phyloP scores from a whole-genome alignment of 92 coral and sea anemone species.

The Meandrina meandrites region DNA sequence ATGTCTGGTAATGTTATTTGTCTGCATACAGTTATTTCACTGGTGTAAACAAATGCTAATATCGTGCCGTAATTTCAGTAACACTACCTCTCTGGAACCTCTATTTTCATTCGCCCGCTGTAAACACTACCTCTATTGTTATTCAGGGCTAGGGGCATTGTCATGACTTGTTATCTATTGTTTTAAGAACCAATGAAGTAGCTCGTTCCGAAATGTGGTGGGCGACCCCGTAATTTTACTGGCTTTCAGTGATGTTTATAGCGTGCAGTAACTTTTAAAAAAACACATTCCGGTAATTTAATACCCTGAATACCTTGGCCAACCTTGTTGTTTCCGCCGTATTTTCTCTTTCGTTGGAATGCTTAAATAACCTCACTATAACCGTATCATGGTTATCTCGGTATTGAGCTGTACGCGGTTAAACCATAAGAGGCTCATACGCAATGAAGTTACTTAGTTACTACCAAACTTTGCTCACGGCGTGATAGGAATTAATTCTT shows the following conservation, averaged over 20 bases:
- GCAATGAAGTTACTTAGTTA: no score
- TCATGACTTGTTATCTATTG: no score
- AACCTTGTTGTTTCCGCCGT: slow-evolving; percentile 2
- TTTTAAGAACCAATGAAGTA: no score
- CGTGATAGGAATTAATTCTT: neutral
- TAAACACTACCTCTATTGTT: no score
- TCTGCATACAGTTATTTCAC: neutral
- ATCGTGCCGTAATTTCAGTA: neutral
- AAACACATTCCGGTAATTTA: neutral
- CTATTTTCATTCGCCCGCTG: no score
- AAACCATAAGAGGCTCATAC: no score
- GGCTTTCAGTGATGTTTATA: neutral
- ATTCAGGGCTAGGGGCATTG: no score
- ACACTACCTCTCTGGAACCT: no score
- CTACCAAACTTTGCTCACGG: neutral
- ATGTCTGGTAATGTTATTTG: neutral
- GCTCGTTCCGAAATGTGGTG: no score
- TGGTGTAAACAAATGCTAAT: neutral
- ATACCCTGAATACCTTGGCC: neutral
- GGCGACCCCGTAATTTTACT: slow-evolving; percentile 7
- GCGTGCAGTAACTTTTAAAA: neutral
- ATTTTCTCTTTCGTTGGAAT: no score
- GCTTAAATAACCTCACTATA: neutral
- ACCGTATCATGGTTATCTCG: no score
- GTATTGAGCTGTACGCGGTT: neutral